These are phyloP conservation scores for Melipona quadrifasciata DNA, from an alignment of 1,140 invertebrate species.

Conservation along the genomic window DNA sequence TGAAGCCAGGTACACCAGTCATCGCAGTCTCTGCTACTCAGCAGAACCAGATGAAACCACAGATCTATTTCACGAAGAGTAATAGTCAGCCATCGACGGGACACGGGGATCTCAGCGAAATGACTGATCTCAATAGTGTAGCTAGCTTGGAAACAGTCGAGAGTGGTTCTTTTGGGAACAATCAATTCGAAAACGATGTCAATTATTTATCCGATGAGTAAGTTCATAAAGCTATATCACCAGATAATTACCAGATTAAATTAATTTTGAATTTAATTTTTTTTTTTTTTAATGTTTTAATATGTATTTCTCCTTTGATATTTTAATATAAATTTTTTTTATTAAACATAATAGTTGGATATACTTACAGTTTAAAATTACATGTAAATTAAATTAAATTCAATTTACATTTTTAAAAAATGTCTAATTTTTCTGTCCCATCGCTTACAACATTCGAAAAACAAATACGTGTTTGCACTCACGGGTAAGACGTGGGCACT, in stretches of 20 bases:
- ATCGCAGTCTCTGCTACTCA: constrained; percentile 85
- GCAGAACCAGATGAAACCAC: constrained; percentile 77
- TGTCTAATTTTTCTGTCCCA: neutral
- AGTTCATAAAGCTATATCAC: constrained; percentile 47
- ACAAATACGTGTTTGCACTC: constrained; percentile 86
- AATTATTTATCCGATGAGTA: constrained; percentile 79
- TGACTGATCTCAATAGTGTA: constrained; percentile 82
- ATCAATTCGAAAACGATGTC: constrained; percentile 68
- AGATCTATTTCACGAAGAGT: constrained; percentile 79
- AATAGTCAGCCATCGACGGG: constrained; percentile 76
- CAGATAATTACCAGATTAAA: neutral
- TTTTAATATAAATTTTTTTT: too few species aligned
- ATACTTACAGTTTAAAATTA: neutral
- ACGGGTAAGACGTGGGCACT: constrained; percentile 89
- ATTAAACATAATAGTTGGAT: too few species aligned
- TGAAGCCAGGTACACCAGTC: constrained; percentile 88
- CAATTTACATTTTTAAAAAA: neutral
- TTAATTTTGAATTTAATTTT: neutral
- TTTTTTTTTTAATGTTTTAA: too few species aligned
- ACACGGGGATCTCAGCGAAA: constrained; percentile 75
- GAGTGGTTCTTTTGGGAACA: constrained; percentile 75
- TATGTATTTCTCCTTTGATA: too few species aligned
- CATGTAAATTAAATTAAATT: neutral
- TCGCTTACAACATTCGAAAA: constrained; percentile 68
- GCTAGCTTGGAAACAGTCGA: constrained; percentile 85